Percentiles rank a stretch among this genome's conserved stretches.
Conservation (phyloP, 2,888 invertebrate genomes). For the Drosophila melanosoma region DNA sequence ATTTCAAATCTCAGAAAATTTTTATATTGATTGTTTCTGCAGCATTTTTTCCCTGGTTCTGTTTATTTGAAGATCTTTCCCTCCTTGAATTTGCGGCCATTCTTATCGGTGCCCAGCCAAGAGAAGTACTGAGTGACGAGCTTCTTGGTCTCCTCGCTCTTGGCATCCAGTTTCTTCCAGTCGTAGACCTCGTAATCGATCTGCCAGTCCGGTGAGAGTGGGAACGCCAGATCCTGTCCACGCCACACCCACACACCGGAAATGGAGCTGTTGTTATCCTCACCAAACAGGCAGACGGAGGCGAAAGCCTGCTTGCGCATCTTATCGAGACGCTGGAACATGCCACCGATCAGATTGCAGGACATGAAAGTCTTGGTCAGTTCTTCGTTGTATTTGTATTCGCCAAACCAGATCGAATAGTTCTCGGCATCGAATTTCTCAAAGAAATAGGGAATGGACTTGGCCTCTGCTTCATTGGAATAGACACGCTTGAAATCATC, state of each 20-base stretch:
- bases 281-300: constrained; percentile 96
- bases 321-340: constrained; percentile 99
- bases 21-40: constrained; percentile 11
- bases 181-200: constrained; percentile 98
- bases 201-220: constrained; percentile 96
- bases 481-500: constrained; percentile 99
- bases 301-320: constrained; percentile 98
- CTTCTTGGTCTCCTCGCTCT: constrained; percentile 92
- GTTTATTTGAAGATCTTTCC: constrained; percentile 99
- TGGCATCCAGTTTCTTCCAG: constrained; percentile 97
- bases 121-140: constrained; percentile 95
- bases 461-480: constrained; percentile 97
- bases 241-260: constrained; percentile 99
- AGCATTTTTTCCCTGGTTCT: neutral
- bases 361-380: constrained; percentile 98
- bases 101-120: constrained; percentile 94
- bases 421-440: constrained; percentile 98
- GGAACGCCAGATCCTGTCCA: constrained; percentile 96
- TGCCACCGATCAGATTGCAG: constrained; percentile 98
- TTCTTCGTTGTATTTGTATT: constrained; percentile 98
- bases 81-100: constrained; percentile 97
- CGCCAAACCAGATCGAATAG: constrained; percentile 98
- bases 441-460: constrained; percentile 99
- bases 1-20: constrained; percentile 59
- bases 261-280: constrained; percentile 95